A percentile compares a stretch with the other conserved stretches of the same genome.
phyloP scores from a whole-genome alignment of 2,888 invertebrate species.

The Miltochrista miniata region DNA sequence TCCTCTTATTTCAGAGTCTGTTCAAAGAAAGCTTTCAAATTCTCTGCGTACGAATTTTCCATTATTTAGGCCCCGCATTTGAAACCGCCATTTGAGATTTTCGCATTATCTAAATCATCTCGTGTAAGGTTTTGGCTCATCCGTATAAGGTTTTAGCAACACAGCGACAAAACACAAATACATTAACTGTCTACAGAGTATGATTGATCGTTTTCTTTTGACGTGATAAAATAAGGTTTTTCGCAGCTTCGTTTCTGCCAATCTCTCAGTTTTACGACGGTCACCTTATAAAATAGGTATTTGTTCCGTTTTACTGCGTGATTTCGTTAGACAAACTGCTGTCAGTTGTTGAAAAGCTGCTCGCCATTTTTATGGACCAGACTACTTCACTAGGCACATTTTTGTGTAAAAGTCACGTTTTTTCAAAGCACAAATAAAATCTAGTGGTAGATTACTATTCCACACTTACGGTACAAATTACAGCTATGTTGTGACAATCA shows the following conservation, averaged over 20 bases:
- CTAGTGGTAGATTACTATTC: too few species aligned
- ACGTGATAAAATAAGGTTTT: constrained; percentile 35
- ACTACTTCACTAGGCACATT: background rate
- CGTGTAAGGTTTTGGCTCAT: too few species aligned
- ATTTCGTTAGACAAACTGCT: constrained; percentile 23
- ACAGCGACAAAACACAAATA: constrained; percentile 38
- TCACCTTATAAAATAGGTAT: constrained; percentile 40
- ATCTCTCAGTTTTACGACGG: constrained; percentile 40
- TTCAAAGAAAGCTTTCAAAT: constrained; percentile 5
- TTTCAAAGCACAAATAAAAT: too few species aligned
- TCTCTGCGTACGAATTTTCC: constrained; percentile 9
- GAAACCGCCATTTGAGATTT: constrained; percentile 27
- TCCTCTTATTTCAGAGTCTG: background rate
- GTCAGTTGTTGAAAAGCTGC: constrained; percentile 29
- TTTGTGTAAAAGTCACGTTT: background rate
- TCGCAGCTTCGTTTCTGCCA: constrained; percentile 28
- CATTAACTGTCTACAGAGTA: constrained; percentile 34
- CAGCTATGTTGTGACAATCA: too few species aligned
- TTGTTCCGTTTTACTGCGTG: constrained; percentile 30
- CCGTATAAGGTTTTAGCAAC: constrained; percentile 21
- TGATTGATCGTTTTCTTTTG: constrained; percentile 34
- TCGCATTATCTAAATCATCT: constrained; percentile 28
- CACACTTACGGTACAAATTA: too few species aligned
- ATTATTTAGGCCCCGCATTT: constrained; percentile 25
- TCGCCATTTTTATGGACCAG: constrained; percentile 5